Base-by-base conservation (phyloP, 2,113 vertebrate genomes). In the Seriola aureovittata region DNA sequence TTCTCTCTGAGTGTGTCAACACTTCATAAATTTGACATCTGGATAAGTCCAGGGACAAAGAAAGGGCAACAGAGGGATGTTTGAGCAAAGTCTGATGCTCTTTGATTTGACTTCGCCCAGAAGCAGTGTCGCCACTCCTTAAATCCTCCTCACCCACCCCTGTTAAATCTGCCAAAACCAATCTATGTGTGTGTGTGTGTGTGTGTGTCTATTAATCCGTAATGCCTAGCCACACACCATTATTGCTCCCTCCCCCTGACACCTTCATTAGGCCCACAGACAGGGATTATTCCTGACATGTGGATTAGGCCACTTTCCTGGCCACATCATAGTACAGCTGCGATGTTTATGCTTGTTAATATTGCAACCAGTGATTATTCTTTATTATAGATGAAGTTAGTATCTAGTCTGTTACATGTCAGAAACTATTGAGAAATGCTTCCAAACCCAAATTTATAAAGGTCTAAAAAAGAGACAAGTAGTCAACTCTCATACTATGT, bases 221-320 rank as follows among this genome's bases (percentile, higher is more conserved):
- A 82, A 89, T 79, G 81, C 90, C 71, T 44, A 75, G 90, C 78
- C 81, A 86, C 89, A 89, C 80, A 87, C 80, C 52, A 85, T 92
- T 91, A 87, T 71, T 65, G 50, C 64, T 54, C 68, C 66, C 84
- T 84, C 50, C 82, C 78, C 84, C 69, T 93, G 93, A 94, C 89
- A 92, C 92, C 90, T 93, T 94, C 79, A 94, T 93, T 91, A 78
- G 54, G 8, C 54, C 58, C 34, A 60, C 62, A 77, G 58, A 81
- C 77, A 60, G 81, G 80, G 71, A 82, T 92, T 92, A 88, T 23
- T 40, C 52, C 52, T 78, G 81, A 84, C 67, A 75, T 68, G 60
- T 77, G 73, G 60, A 79, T 82, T 64, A 65, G 64, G 38, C 62
- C 73, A 66, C 40, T 60, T 87, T 58, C 48, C 72, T 75, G 48